Evolutionary conservation across 2,797 vertebrate genomes (phyloP), one percentile per base, ranked within the genome.

Genomic region (Paedocypris micromegethes): DNA sequence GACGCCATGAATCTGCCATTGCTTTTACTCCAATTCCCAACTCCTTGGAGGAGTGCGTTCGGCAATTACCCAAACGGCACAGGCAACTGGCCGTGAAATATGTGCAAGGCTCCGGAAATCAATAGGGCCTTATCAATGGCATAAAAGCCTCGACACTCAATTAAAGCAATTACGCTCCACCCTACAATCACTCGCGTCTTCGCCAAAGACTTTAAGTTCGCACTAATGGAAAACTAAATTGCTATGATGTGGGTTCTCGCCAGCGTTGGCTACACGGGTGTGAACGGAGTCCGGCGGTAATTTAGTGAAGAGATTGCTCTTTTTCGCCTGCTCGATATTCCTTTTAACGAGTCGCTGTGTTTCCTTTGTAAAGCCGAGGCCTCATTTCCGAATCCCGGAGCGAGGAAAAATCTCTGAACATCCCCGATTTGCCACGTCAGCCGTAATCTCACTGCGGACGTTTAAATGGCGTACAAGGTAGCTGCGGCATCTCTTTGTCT

Each of bases 391-490:
- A 79, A 61, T 40, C 79, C 71, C 23, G 2, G 64, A 77, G 72
- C 73, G 79, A 70, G 64, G 54, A 75, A 42, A 52, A 42, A 80
- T 62, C 58, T 68, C 60, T 56, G 76, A 82, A 78, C 77, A 72
- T 79, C 74, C 68, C 75, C 61, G 44, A 72, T 77, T 85, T 76
- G 74, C 79, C 79, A 80, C 78, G 62, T 80, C 70, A 55, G 72
- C 78, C 68, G 70, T 68, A 75, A 72, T 76, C 74, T 75, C 61
- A 58, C 70, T 75, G 72, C 61, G 51, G 47, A 44, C 41, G 71
- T 81, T 85, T 83, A 85, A 85, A 83, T 74, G 76, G 76, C 81
- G 81, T 81, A 82, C 81, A 84, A 82, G 77, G 69, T 68, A 53
- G 70, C 59, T 37, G 71, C 80, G 77, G 80, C 63, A 58, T 66